Evolutionary conservation across 2,888 invertebrate species (phyloP), one percentile per base, ranked within the genome.

Genomic region (Octonoba sinensis): DNA sequence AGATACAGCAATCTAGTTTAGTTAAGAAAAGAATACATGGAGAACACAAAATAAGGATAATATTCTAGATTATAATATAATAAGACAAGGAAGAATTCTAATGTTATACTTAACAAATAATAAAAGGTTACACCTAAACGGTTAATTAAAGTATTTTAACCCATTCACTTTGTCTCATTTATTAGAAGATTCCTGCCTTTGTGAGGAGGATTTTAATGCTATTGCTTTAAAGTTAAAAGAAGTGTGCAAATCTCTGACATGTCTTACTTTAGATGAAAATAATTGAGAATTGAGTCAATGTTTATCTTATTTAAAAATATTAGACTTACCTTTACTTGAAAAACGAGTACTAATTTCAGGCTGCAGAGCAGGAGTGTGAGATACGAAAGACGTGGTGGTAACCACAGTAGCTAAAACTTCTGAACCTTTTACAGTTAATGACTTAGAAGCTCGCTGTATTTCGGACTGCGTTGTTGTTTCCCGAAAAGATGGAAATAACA

Each of bases 401-500:
- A 62, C 15, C 60, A 65, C 12, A 22, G 24, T 15, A 36, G 54
- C 12, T 27, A 59, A 59, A 13, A 13, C 69, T 18, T 36, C 22
- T 2, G 44, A n/a, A 2, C 8, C 44, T 36, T 49, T 27, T 46
- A 11, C n/a, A 16, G 57, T 49, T 47, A 65, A 65, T 22, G 70
- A 65, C 62, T 54, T 36, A 44, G 36, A n/a, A 47, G 11, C 44
- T 18, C 12, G 18, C 2, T 16, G 36, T 8, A 62, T 71, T 65
- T 65, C 59, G 27, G n/a, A 59, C 12, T 56, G 65, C 16, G 49
- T 22, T n/a, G 18, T n/a, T 12, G 71, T 71, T 36, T 77, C 57
- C 27, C 47, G 46, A 44, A 77, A 71, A 12, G 77, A 77, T 16
- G 77, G 65, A 18, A 62, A 71, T 13, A 71, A 15, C 15, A 46